A percentile compares a stretch with the other conserved stretches of the same genome.
These are phyloP conservation scores for Priocnemis perturbator DNA, from an alignment of 2,888 invertebrate genomes.

Conservation along the genomic window DNA sequence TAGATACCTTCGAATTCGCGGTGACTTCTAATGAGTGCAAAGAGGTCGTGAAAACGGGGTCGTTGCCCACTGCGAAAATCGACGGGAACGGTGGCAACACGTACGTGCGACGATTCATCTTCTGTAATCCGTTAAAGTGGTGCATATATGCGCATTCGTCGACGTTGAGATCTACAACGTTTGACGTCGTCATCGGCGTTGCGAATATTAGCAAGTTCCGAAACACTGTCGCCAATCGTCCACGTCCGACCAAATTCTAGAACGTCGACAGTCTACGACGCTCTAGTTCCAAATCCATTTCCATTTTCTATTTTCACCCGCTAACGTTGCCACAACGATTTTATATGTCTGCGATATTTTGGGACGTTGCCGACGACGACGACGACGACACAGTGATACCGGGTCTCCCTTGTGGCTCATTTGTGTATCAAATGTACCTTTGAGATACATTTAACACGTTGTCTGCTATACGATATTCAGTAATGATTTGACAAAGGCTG, in stretches of 20 bases:
- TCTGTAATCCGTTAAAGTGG: not conserved
- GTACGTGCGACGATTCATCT: not conserved
- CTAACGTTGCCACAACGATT: slow-evolving; percentile 66
- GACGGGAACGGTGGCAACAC: slow-evolving; percentile 6
- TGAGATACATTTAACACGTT: too few species aligned
- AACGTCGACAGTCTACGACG: slow-evolving; percentile 57
- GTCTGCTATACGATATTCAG: too few species aligned
- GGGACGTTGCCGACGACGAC: slow-evolving; percentile 37
- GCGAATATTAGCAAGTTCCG: not conserved
- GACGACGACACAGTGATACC: slow-evolving; percentile 11
- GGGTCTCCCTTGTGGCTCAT: slow-evolving; percentile 1
- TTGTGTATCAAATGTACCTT: too few species aligned
- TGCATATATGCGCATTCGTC: too few species aligned
- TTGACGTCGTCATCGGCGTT: not conserved
- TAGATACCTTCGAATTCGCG: slow-evolving; percentile 57
- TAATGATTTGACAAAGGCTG: too few species aligned
- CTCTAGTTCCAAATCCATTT: slow-evolving; percentile 68
- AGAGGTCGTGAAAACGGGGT: not conserved
- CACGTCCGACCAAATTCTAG: slow-evolving; percentile 64
- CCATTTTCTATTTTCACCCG: slow-evolving; percentile 69
- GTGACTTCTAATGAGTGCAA: slow-evolving; percentile 40
- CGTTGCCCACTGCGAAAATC: slow-evolving; percentile 10
- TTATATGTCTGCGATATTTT: slow-evolving; percentile 73
- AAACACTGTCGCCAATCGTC: slow-evolving; percentile 45
- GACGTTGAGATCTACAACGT: not conserved